Percentiles rank a stretch among this genome's conserved stretches.
Evolutionary conservation across 2,888 invertebrate species (phyloP).

Genomic region (Eulithis testata): DNA sequence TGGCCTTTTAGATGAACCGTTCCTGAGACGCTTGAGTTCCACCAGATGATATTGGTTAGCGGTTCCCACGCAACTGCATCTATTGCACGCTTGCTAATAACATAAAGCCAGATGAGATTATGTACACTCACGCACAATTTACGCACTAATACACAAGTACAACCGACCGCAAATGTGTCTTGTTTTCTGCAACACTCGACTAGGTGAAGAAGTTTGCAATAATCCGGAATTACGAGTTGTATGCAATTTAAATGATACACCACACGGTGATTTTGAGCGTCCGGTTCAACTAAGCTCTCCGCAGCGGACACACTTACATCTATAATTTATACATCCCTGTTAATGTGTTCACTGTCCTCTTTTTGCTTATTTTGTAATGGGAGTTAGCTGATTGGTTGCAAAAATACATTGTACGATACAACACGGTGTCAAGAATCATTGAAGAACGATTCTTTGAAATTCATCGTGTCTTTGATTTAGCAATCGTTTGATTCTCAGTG

Average conservation of each 20-base stretch:
- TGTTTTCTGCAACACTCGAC: constrained; percentile 53
- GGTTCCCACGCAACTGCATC: constrained; percentile 70
- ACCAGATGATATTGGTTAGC: constrained; percentile 60
- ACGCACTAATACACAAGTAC: constrained; percentile 70
- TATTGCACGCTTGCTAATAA: constrained; percentile 68
- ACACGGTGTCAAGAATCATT: too few species aligned
- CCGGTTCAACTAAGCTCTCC: constrained; percentile 12
- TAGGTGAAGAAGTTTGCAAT: constrained; percentile 36
- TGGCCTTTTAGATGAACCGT: constrained; percentile 48
- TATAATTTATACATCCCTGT: too few species aligned
- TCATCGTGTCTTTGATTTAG: constrained; percentile 7
- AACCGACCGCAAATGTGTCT: constrained; percentile 67
- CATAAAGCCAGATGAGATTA: constrained; percentile 70
- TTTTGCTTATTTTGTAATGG: neutral
- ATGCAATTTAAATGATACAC: constrained; percentile 28
- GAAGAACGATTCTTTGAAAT: neutral
- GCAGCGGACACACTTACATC: too few species aligned
- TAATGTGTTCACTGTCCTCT: too few species aligned
- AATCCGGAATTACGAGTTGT: constrained; percentile 38
- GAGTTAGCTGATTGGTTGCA: neutral
- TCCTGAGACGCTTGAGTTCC: constrained; percentile 44
- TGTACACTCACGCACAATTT: constrained; percentile 67
- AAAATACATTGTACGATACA: too few species aligned
- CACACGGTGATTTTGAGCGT: constrained; percentile 36
- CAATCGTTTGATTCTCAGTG: constrained; percentile 11